Base-by-base conservation (phyloP, 2,888 invertebrate genomes). In the Athetis lepigone region DNA sequence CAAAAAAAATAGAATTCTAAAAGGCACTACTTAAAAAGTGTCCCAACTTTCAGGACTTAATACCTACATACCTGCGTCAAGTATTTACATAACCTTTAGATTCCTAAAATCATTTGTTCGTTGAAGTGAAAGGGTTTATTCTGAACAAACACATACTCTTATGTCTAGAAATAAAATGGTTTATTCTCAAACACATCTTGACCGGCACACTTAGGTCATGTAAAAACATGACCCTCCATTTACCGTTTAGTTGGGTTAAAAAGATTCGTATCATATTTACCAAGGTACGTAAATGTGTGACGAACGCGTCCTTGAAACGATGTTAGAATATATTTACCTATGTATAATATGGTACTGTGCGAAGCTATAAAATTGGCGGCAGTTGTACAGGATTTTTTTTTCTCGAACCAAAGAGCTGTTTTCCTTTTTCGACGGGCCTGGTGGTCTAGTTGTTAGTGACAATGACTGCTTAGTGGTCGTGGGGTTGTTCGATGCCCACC, bases 301-400 rank as follows among this genome's bases (percentile, higher is more conserved):
- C 39, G 45, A 61, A 63, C 50, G 58, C 51, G 25, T 67, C 66
- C 51, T 27, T 2, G 27, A 42, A 46, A 59, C 52, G 57, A 54
- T 60, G 54, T 67, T 51, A 57, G 56, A 61, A 67, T 76, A 61
- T 45, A 60, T 65, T 57, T 49, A 40, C 52, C 52, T 57, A 51
- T 47, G 59, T 57, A 55, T 42, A 36, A 49, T 46, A 40, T 56
- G 11, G 50, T 56, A 21, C n/a, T 46, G 25, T 9, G 27, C 21
- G 42, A 46, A 47, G 69, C 65, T 50, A 40, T 29, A 4, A 72
- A 54, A 25, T 37, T 4, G 1, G 49, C 66, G 65, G 23, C 21
- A 21, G 7, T 2, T 37, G 11, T 37, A 7, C n/a, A 37, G n/a
- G n/a, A n/a, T n/a, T n/a, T n/a, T n/a, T 37, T 16, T 8, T 9